Evolutionary conservation across 2,797 vertebrate species (phyloP), one percentile per base, ranked within the genome.

Genomic region (Clarias fuscus): DNA sequence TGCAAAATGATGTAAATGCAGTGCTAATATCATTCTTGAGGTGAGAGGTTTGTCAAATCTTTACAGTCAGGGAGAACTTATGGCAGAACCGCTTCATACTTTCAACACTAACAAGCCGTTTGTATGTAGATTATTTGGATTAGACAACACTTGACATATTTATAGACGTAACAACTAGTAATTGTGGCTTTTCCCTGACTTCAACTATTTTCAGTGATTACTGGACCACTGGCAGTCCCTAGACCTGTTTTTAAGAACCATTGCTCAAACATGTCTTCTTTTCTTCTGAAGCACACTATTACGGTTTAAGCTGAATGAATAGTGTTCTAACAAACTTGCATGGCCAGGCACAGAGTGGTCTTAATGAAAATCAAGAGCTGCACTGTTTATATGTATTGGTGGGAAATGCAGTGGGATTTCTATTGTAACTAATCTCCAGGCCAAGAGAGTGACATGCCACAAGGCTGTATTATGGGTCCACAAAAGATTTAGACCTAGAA

Each of bases 401-500:
- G 48, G 11, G 48, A 53, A 53, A 53, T 86, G 43, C 33, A 84
- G 86, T 80, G 48, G 20, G 73, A 53, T 81, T 87, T 68, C 82
- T 67, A 30, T 59, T 80, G 80, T 86, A 82, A 85, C 82, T 70
- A 85, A 78, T 83, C 59, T 83, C 43, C 43, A 33, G 62, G 71
- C 65, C n/a, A n/a, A 59, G 73, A n/a, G 53, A 79, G 83, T 73
- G 6, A 80, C 73, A 87, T 83, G 13, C 68, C 33, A 43, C 86
- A 84, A 85, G 86, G 75, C 72, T 68, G 48, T 77, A 77, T 81
- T 88, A 80, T 88, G 78, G 48, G 5, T 78, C 53, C 71, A 88
- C 71, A 88, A 89, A 72, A 79, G 80, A 80, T 62, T 83, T 85
- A 71, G 37, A 75, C 40, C 77, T 58, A 78, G 64, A 64, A 64